phyloP scores from a whole-genome alignment of 2,888 invertebrate species.

The Agrypnus murinus region DNA sequence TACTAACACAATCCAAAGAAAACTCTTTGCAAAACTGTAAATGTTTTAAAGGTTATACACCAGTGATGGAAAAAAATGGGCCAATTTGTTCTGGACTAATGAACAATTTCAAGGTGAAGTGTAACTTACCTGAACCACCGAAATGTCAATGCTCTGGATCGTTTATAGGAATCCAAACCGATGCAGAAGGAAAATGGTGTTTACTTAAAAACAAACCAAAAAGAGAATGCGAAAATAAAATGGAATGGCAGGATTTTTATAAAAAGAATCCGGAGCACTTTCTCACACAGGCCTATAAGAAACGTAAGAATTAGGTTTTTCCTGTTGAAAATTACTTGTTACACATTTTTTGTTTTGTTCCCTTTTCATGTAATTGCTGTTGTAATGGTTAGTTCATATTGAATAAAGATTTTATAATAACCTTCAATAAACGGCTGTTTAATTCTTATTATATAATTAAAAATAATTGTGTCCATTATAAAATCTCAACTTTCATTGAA shows the following conservation, averaged over 20 bases:
- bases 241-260: conserved; percentile 57
- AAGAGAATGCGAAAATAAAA: conserved; percentile 43
- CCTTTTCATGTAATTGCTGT: background rate
- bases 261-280: conserved; percentile 48
- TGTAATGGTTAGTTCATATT: background rate
- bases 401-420: background rate
- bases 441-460: conserved; percentile 7
- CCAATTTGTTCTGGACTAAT: conserved; percentile 47
- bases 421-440: background rate
- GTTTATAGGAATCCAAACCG: conserved; percentile 50
- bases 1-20: too few relatives aligned
- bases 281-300: conserved; percentile 1
- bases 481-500: too few relatives aligned
- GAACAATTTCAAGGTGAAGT: conserved; percentile 38
- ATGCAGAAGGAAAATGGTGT: conserved; percentile 53
- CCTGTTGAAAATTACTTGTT: too few relatives aligned
- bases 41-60: conserved; percentile 48
- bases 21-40: too few relatives aligned
- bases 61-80: conserved; percentile 26
- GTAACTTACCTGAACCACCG: conserved; percentile 52
- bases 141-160: conserved; percentile 50
- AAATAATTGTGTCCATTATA: conserved; percentile 1
- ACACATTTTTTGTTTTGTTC: too few relatives aligned
- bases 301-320: background rate
- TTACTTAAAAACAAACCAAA: conserved; percentile 17